Conservation (phyloP, 2,113 vertebrate genomes). For the Nerophis lumbriciformis region DNA sequence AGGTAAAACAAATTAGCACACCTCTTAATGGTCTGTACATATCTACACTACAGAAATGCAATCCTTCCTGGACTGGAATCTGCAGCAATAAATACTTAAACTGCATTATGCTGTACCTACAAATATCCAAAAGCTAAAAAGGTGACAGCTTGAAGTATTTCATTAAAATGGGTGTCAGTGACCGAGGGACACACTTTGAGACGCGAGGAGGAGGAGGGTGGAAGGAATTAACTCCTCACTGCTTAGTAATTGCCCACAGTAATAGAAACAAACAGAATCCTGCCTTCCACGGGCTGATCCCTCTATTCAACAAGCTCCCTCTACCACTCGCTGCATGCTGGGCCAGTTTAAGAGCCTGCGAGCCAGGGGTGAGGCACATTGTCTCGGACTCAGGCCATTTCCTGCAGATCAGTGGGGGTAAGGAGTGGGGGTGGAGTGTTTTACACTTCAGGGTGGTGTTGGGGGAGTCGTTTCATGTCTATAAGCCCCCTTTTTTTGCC, state of each 20-base stretch:
- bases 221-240: constrained; percentile 64
- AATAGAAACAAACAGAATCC: constrained; percentile 71
- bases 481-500: constrained; percentile 70
- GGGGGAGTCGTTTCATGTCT: constrained; percentile 73
- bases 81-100: constrained; percentile 33
- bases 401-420: constrained; percentile 75
- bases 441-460: constrained; percentile 66
- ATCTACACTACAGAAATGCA: background rate
- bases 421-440: constrained; percentile 73
- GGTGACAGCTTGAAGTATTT: constrained; percentile 56
- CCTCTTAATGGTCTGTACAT: background rate
- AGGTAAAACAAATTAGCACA: no score
- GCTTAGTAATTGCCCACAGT: constrained; percentile 68
- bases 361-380: constrained; percentile 70
- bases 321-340: constrained; percentile 67
- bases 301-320: constrained; percentile 61
- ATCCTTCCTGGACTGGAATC: constrained; percentile 12
- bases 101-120: constrained; percentile 38
- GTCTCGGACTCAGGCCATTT: constrained; percentile 73
- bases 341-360: constrained; percentile 64
- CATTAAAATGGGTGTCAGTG: constrained; percentile 69
- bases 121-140: constrained; percentile 39
- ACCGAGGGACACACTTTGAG: constrained; percentile 64
- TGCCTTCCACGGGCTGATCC: constrained; percentile 64
- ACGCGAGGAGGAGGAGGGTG: constrained; percentile 29